Conservation (phyloP, 1,140 invertebrate genomes). For the Teleogryllus occipitalis region DNA sequence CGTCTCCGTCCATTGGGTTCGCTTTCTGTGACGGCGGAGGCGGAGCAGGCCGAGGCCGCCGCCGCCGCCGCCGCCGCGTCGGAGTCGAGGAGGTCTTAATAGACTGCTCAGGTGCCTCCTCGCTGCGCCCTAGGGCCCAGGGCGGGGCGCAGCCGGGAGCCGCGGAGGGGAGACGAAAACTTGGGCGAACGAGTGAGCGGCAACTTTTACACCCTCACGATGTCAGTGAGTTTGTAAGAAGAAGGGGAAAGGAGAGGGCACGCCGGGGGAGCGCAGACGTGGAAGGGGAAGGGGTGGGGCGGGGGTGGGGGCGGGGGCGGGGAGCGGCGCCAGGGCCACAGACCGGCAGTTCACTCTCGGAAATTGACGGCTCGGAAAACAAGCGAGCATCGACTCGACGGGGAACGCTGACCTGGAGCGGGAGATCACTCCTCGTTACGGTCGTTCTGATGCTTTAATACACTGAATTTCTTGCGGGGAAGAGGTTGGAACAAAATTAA, state of each 20-base stretch:
- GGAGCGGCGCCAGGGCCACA: not conserved
- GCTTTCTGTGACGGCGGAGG: not conserved
- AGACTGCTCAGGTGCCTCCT: not conserved
- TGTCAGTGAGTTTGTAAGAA: not conserved
- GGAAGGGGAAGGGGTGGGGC: not conserved
- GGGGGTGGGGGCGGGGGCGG: no score
- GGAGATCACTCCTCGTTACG: no score
- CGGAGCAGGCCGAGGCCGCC: not conserved
- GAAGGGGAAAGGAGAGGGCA: no score
- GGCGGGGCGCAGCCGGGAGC: not conserved
- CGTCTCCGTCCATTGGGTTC: not conserved
- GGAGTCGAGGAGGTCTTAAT: not conserved
- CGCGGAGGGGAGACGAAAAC: not conserved
- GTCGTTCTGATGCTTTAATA: no score
- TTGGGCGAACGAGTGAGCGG: not conserved
- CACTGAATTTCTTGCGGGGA: no score
- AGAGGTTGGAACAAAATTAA: no score
- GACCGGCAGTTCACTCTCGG: not conserved
- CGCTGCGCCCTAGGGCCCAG: no score
- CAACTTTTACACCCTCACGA: not conserved
- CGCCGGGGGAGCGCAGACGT: not conserved
- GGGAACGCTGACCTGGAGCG: not conserved
- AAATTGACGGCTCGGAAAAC: not conserved
- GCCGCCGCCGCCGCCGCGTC: no score
- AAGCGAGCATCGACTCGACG: not conserved